phyloP scores from a whole-genome alignment of 1,140 invertebrate species.

The Leptopilina clavipes region DNA sequence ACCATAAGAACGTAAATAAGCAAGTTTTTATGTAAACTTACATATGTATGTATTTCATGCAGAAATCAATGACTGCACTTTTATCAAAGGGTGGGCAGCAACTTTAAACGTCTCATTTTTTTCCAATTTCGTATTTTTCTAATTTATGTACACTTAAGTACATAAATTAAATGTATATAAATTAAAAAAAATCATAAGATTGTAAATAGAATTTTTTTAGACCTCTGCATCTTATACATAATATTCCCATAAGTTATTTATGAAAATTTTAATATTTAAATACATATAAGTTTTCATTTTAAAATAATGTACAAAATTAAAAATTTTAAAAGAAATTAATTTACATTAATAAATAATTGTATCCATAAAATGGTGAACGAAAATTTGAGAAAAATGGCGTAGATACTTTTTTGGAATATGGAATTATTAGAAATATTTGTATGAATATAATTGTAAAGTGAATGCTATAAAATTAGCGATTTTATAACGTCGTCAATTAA shows the following conservation, averaged over 20 bases:
- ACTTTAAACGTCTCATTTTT: constrained; percentile 30
- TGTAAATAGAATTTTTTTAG: background rate
- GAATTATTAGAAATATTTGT: no score
- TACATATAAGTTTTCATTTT: no score
- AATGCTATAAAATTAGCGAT: background rate
- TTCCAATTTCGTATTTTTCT: background rate
- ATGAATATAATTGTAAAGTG: background rate
- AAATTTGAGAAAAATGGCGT: no score
- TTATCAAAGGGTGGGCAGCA: constrained; percentile 17
- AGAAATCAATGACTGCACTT: constrained; percentile 38
- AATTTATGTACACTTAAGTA: background rate
- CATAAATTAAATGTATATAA: background rate
- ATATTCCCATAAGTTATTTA: no score
- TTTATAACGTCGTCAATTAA: background rate
- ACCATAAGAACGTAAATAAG: constrained; percentile 9
- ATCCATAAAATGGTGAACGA: no score
- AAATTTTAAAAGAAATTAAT: no score
- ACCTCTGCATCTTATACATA: background rate
- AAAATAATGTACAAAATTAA: no score
- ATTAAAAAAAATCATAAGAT: background rate
- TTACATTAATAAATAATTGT: no score
- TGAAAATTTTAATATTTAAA: no score
- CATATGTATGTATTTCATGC: constrained; percentile 12
- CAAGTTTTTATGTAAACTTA: constrained; percentile 5
- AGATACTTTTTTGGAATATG: no score